Conservation (phyloP, 2,797 vertebrate genomes). For the Bovichtus variegatus region DNA sequence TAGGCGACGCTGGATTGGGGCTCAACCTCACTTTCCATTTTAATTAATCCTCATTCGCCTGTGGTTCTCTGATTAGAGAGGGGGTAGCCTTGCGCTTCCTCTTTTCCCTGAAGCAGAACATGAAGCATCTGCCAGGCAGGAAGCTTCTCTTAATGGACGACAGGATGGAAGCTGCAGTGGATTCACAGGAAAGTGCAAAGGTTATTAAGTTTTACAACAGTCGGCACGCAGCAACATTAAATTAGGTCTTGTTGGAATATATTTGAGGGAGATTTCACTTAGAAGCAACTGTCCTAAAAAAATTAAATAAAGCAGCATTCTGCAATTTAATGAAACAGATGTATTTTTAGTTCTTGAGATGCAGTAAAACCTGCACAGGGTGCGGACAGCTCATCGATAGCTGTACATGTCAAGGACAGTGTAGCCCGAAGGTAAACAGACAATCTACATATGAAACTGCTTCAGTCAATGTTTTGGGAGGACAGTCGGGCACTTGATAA, state of each 20-base stretch:
- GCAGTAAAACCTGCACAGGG: not conserved
- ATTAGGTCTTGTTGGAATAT: conserved; percentile 7
- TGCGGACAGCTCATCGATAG: conserved; percentile 32
- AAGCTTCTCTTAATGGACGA: conserved; percentile 18
- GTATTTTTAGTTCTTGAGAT: not conserved
- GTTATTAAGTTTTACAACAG: conserved; percentile 33
- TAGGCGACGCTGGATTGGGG: conserved; percentile 45
- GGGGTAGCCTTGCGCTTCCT: conserved; percentile 42
- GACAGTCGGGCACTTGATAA: conserved; percentile 32
- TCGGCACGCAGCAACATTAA: conserved; percentile 10
- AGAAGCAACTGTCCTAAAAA: not conserved
- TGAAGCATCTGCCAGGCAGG: conserved; percentile 51
- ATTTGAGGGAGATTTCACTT: not conserved
- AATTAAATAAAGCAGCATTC: not conserved
- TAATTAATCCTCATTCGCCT: conserved; percentile 70
- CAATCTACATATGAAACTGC: conserved; percentile 39
- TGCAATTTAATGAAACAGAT: not conserved
- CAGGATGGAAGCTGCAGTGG: conserved; percentile 10
- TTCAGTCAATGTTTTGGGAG: conserved; percentile 51
- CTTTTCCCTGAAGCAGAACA: conserved; percentile 45
- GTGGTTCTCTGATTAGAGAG: conserved; percentile 59
- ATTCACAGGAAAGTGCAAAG: conserved; percentile 34
- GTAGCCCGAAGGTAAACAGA: conserved; percentile 30
- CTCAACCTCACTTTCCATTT: conserved; percentile 67
- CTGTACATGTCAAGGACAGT: not conserved